Percentiles rank a stretch among this genome's conserved stretches.
These are phyloP conservation scores for Nymphalis c-album DNA, from an alignment of 2,888 invertebrate species.

Conservation along the genomic window DNA sequence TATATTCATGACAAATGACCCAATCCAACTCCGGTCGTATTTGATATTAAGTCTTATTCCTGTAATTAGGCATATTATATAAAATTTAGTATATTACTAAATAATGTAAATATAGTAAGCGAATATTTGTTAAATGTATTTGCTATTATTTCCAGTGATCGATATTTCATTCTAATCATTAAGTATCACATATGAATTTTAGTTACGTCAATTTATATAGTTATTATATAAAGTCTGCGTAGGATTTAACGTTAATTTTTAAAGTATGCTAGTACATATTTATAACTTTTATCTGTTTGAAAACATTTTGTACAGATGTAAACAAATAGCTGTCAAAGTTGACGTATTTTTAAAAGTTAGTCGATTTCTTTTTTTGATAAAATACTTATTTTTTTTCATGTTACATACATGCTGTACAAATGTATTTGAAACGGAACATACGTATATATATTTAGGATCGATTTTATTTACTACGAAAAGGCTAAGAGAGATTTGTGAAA, in stretches of 20 bases:
- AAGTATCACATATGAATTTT: conserved; percentile 60
- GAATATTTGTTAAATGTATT: conserved; percentile 59
- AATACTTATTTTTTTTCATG: no score
- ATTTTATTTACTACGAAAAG: conserved; percentile 40
- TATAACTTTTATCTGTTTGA: conserved; percentile 40
- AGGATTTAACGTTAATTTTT: conserved; percentile 61
- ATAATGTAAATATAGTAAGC: conserved; percentile 71
- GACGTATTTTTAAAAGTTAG: background rate
- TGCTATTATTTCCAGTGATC: conserved; percentile 61
- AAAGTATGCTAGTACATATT: conserved; percentile 58
- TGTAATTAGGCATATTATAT: conserved; percentile 68
- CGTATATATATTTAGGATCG: conserved; percentile 48
- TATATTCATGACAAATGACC: no score
- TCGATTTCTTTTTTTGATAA: no score
- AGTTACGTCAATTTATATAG: conserved; percentile 69
- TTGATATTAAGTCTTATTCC: conserved; percentile 46
- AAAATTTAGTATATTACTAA: conserved; percentile 81
- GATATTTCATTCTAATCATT: conserved; percentile 59
- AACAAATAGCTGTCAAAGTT: background rate
- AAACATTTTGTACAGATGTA: conserved; percentile 1
- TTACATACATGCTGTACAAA: background rate
- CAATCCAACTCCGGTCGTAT: background rate
- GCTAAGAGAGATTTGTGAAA: conserved; percentile 14
- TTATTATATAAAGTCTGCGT: conserved; percentile 67
- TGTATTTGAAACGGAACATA: background rate